phyloP scores from a whole-genome alignment of 2,888 invertebrate species.

The Drosophila leonis region DNA sequence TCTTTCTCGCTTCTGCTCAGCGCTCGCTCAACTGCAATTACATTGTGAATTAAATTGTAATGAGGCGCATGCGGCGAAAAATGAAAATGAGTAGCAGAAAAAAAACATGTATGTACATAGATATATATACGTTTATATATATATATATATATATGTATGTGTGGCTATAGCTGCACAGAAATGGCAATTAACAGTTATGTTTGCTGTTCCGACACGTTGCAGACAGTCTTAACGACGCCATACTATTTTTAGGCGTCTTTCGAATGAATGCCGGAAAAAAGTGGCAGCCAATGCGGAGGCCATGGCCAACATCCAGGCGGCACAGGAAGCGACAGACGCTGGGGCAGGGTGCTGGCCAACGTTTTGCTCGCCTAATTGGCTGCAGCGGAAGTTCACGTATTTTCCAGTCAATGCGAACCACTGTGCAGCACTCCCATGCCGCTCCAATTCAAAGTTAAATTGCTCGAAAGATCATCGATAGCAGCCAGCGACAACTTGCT shows the following conservation, averaged over 20 bases:
- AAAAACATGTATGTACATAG: neutral
- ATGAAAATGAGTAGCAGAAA: slow-evolving; percentile 61
- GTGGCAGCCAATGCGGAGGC: neutral
- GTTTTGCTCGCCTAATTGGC: slow-evolving; percentile 67
- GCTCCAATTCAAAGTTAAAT: slow-evolving; percentile 61
- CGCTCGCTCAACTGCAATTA: slow-evolving; percentile 70
- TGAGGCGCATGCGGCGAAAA: slow-evolving; percentile 79
- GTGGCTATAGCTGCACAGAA: slow-evolving; percentile 40
- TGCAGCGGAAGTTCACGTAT: slow-evolving; percentile 72
- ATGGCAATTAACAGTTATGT: slow-evolving; percentile 82
- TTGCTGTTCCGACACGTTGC: slow-evolving; percentile 75
- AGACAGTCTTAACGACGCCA: slow-evolving; percentile 60
- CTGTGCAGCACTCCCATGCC: slow-evolving; percentile 10
- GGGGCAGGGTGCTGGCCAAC: slow-evolving; percentile 33
- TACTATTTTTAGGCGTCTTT: slow-evolving; percentile 69
- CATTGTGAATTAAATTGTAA: slow-evolving; percentile 83
- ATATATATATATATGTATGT: neutral
- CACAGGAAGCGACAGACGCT: slow-evolving; percentile 53
- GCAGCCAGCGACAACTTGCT: slow-evolving; percentile 3
- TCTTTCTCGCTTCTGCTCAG: slow-evolving; percentile 4
- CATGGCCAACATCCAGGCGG: slow-evolving; percentile 24
- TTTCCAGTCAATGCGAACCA: slow-evolving; percentile 51
- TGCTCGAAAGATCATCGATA: slow-evolving; percentile 70
- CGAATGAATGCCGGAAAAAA: slow-evolving; percentile 19
- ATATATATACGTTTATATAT: neutral